Percentiles rank a stretch among this genome's conserved stretches.
phyloP scores from a whole-genome alignment of 2,888 invertebrate species.

The Synergus itoensis region DNA sequence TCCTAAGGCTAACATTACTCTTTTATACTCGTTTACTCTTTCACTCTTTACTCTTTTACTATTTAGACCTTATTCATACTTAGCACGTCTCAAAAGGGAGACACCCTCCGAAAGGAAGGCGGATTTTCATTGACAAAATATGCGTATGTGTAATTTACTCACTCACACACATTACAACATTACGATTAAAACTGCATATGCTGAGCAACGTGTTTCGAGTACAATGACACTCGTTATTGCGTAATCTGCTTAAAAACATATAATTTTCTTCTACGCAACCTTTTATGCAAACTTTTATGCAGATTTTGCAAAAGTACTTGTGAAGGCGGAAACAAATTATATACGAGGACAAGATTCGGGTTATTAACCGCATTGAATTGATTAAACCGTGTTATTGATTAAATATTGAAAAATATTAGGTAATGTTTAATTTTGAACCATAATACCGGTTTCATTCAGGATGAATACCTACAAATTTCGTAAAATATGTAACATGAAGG shows the following conservation, averaged over 20 bases:
- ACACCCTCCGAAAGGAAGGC: background rate
- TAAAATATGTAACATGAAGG: background rate
- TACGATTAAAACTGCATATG: background rate
- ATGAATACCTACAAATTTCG: background rate
- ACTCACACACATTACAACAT: background rate
- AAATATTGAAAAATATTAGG: too few relatives aligned
- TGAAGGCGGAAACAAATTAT: constrained; percentile 19
- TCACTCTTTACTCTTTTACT: background rate
- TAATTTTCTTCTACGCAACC: constrained; percentile 23
- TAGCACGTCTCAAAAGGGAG: constrained; percentile 30
- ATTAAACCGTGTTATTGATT: background rate
- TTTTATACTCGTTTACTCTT: constrained; percentile 33
- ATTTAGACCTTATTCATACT: constrained; percentile 28
- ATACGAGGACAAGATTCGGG: background rate
- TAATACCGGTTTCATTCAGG: too few relatives aligned
- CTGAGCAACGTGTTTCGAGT: background rate
- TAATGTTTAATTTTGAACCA: too few relatives aligned
- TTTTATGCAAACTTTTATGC: constrained; percentile 13
- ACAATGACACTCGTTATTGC: constrained; percentile 29
- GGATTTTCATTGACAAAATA: constrained; percentile 6
- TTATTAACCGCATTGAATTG: background rate
- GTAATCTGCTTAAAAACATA: constrained; percentile 28
- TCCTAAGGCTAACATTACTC: constrained; percentile 49
- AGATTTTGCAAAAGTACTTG: constrained; percentile 14
- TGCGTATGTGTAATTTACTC: background rate